Evolutionary conservation across 2,113 vertebrate genomes (phyloP), one percentile per base, ranked within the genome.

Genomic region (Zosterops hypoxanthus): DNA sequence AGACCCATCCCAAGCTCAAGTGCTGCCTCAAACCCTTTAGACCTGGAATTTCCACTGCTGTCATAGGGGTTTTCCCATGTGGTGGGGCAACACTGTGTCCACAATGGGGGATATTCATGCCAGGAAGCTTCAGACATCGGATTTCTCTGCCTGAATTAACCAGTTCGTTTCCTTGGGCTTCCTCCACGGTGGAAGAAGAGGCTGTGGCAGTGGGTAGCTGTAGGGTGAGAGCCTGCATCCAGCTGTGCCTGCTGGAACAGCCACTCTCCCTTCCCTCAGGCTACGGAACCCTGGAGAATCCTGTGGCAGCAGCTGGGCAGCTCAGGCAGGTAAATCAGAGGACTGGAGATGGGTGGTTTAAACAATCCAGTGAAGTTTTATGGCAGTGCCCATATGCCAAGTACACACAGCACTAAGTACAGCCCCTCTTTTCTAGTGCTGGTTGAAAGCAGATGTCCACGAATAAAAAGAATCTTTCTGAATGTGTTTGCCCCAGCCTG

Each of bases 41-140:
- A n/a, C 12, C 2, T 75, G 85, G 78, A 55, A 91, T 90, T 97
- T 75, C 95, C 85, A 94, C 39, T 66, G 34, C 7, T 59, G 42
- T 55, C 92, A 36, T 55, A 75, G 85, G 90, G 87, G 80, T 80
- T 97, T 97, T 95, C 90, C 82, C 73, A 50, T 2, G 52, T 53
- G 71, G 42, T 61, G 49, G 53, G 78, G 87, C 87, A 90, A 79
- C 24, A 34, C 55, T 47, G 71, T 50, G 55, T 19, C 75, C 64
- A 91, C 93, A 95, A 83, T 73, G 55, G 18, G 70, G 20, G 11
- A 12, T 59, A 77, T 93, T 94, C 85, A 86, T 14, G 12, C 44
- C 70, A 76, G 70, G 59, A n/a, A 52, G 12, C 34, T 71, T 86
- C 31, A 94, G 41, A n/a, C 55, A 57, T 9, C 1, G 1, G 36